Conservation (phyloP, 2,797 vertebrate species). For the Peromyscus aztecus region DNA sequence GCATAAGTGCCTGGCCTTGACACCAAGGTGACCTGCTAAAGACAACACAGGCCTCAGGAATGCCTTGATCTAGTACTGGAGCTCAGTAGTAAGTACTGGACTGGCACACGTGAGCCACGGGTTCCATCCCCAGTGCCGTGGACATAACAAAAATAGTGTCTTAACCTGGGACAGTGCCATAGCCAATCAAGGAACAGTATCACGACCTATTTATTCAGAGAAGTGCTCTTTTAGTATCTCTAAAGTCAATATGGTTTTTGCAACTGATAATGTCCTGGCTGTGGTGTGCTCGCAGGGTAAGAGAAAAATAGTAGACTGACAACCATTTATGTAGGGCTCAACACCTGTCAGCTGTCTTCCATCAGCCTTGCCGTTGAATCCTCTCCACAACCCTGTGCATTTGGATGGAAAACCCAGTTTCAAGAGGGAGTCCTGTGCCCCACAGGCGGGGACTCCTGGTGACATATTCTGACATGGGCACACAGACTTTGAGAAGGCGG, state of each 20-base stretch:
- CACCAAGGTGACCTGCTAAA: neutral
- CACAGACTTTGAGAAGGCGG: neutral
- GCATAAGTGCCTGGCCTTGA: slow-evolving; percentile 32
- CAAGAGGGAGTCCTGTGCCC: neutral
- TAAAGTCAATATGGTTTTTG: neutral
- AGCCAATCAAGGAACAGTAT: neutral
- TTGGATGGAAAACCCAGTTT: neutral
- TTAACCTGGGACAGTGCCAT: neutral
- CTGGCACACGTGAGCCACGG: neutral
- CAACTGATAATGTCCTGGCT: neutral
- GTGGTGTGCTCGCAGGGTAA: neutral
- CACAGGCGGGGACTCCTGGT: neutral
- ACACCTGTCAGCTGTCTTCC: neutral
- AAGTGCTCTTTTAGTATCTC: neutral
- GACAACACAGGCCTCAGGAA: neutral
- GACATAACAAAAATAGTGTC: neutral
- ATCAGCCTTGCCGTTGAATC: neutral
- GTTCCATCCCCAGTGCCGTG: neutral
- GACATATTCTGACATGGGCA: fast-evolving
- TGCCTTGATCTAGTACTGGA: neutral
- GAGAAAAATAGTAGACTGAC: neutral
- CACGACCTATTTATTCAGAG: neutral
- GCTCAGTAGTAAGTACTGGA: neutral
- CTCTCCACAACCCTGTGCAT: neutral
- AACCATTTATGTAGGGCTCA: neutral